Percentiles rank a stretch among this genome's conserved stretches.
These are phyloP conservation scores for Drosophila sp. DNA, from an alignment of 1,140 invertebrate species.

Conservation along the genomic window DNA sequence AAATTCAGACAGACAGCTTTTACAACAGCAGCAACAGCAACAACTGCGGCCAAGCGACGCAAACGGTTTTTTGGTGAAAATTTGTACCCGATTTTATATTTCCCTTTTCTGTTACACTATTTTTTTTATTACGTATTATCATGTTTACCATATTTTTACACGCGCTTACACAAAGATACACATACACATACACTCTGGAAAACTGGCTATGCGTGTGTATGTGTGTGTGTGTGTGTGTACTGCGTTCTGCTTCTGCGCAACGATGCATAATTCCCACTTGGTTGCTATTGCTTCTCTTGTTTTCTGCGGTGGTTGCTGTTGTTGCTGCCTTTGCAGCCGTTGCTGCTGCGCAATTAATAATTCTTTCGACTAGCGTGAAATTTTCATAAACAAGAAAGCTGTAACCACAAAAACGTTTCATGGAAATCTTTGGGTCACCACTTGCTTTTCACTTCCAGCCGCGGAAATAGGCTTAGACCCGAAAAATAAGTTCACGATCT, in stretches of 20 bases:
- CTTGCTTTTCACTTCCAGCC: constrained; percentile 66
- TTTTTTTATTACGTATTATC: constrained; percentile 79
- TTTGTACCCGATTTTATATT: constrained; percentile 82
- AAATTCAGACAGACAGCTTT: constrained; percentile 66
- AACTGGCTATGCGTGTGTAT: constrained; percentile 16
- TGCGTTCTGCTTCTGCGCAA: constrained; percentile 80
- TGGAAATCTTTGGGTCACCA: constrained; percentile 71
- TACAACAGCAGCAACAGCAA: constrained; percentile 28
- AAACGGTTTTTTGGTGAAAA: constrained; percentile 78
- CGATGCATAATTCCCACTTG: constrained; percentile 81
- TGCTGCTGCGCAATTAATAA: constrained; percentile 79
- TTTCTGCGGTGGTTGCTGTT: constrained; percentile 34
- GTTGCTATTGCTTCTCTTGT: constrained; percentile 46
- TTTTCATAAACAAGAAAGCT: constrained; percentile 76
- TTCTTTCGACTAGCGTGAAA: constrained; percentile 82
- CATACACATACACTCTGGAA: constrained; percentile 6
- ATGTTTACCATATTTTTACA: constrained; percentile 83
- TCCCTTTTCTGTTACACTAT: constrained; percentile 77
- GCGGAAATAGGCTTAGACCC: constrained; percentile 59
- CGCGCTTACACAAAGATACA: constrained; percentile 70
- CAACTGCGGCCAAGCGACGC: constrained; percentile 60
- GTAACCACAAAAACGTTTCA: constrained; percentile 78
- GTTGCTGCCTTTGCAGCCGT: constrained; percentile 27
- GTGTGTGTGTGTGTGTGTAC: constrained; percentile 28
- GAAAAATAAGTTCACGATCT: constrained; percentile 67